These are phyloP conservation scores for Drosophila ercepeae DNA, from an alignment of 1,140 invertebrate species.

Conservation along the genomic window DNA sequence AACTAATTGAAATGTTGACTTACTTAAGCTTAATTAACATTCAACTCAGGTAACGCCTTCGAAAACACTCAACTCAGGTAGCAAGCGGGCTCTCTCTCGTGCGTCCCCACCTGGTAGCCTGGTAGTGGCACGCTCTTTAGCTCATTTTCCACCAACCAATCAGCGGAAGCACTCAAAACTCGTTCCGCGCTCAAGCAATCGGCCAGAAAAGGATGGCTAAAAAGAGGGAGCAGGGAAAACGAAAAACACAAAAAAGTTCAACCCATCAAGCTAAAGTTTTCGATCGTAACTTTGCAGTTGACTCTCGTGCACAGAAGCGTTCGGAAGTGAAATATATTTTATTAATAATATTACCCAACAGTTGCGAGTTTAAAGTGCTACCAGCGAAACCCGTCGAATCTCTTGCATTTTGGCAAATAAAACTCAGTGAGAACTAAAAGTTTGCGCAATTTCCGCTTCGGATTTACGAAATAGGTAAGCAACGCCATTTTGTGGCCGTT, in stretches of 20 bases:
- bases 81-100: conserved; percentile 24
- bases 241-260: conserved; percentile 48
- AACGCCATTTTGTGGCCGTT: conserved; percentile 61
- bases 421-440: conserved; percentile 1
- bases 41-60: conserved; percentile 62
- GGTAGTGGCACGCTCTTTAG: conserved; percentile 32
- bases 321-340: conserved; percentile 84
- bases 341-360: conserved; percentile 80
- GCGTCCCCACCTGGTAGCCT: conserved; percentile 13
- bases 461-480: conserved; percentile 42
- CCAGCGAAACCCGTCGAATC: conserved; percentile 1
- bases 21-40: conserved; percentile 71
- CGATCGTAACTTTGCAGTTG: conserved; percentile 84
- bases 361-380: conserved; percentile 17
- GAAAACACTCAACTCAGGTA: conserved; percentile 35
- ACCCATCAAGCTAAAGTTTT: conserved; percentile 83
- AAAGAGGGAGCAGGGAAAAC: conserved; percentile 37
- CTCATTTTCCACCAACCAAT: conserved; percentile 44
- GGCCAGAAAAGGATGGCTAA: conserved; percentile 46
- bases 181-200: conserved; percentile 46
- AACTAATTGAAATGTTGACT: conserved; percentile 63
- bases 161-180: conserved; percentile 66
- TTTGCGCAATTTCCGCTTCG: background rate
- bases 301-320: conserved; percentile 84
- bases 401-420: background rate